Evolutionary conservation across 2,113 vertebrate genomes (phyloP), one percentile per base, ranked within the genome.

Genomic region (Siniperca knerii): DNA sequence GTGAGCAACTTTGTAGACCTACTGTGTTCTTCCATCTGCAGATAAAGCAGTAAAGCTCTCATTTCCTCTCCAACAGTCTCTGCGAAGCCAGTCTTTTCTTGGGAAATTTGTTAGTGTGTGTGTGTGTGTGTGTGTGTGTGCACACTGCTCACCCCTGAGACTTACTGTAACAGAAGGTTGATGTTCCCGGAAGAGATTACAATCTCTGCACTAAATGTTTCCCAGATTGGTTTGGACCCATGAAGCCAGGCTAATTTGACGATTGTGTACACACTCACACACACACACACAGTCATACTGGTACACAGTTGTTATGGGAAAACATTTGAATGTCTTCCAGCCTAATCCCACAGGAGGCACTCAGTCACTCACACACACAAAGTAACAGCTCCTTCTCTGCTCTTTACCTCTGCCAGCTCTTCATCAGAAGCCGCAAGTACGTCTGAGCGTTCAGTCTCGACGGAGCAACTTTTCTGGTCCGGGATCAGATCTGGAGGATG

Each of bases 401-500:
- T 87, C 79, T 69, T 62, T 4, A 23, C 65, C 57, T 69, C 77
- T 40, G 13, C 62, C 84, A 93, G 92, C 78, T 87, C 86, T 42
- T 62, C 87, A 77, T 61, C 89, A 86, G 62, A 87, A 88, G 13
- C 85, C 87, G 4, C 82, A 68, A 18, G 78, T 79, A 21, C 84
- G 35, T 37, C 90, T 72, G 8, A 93, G 84, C 8, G 54, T 92
- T 82, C 67, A 82, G 88, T 90, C 92, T 88, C 73, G 79, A 12
- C 90, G 87, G 33, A 92, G 90, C 44, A 85, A 95, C 72, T 84
- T 92, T 81, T 87, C 93, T 37, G 73, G 90, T 68, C 76, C 90
- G 44, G 88, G 85, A 83, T 95, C 93, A 61, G 94, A 87, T 78
- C 87, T 93, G 73, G 94, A 92, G 8, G 92, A 94, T 0, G 81